Base-by-base conservation (phyloP, 2,797 vertebrate species). In the Enteromius mattozi region DNA sequence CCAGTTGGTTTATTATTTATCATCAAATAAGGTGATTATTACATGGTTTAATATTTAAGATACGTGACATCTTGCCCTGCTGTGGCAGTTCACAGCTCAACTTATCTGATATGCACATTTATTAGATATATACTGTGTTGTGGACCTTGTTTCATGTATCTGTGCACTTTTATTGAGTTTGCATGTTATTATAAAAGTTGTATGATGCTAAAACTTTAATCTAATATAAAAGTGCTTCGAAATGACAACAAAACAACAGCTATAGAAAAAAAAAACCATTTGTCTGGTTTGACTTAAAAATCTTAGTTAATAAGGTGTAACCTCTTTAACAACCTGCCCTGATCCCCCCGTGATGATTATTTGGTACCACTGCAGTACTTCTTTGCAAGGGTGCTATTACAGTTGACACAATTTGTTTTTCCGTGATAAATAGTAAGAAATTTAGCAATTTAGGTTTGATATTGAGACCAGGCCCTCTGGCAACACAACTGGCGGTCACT, bases 381-480 rank as follows among this genome's bases (percentile, higher is more conserved):
- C 24, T 51, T 33, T 54, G 17, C 6, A 8, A 54, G 30, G 49
- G 24, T 65, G 59, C 24, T 17, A 1, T 65, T 65, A 33, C 2
- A 33, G 61, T 65, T 30, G 13, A 5, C 27, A 63, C 14, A 7
- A 30, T 63, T 16, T 0, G 2, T 42, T 63, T 63, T 63, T 65
- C 6, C 27, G 33, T 33, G 66, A 12, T 68, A 12, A 40, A 37
- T 68, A 1, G 16, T 65, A 33, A 17, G 27, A 33, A 21, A 68
- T 37, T 1, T 37, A 19, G 17, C 16, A 27, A 24, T 47, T 21
- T 40, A 40, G 33, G 14, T 42, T 78, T 77, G 21, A 68, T 68
- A 49, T 68, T 68, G 27, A 80, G 61, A 66, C 3, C 17, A 51
- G 78, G 21, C 33, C 81, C 45, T 83, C 35, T 78, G 75, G 82